A percentile compares a stretch with the other conserved stretches of the same genome.
These are phyloP conservation scores for Prochilodus magdalenae DNA, from an alignment of 2,113 vertebrate species.

Conservation along the genomic window DNA sequence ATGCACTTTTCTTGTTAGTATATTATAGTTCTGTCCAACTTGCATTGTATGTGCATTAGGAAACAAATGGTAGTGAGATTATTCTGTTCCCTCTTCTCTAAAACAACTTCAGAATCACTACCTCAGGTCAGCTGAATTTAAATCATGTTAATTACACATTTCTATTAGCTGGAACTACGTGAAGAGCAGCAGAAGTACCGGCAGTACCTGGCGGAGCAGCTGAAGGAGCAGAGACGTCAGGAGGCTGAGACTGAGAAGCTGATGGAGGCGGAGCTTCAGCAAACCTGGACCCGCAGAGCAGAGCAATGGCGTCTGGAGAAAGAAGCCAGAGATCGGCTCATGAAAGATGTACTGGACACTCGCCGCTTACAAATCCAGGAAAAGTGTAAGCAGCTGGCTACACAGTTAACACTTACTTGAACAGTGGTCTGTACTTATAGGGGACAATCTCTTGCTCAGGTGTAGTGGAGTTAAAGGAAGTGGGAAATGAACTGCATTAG, in stretches of 20 bases:
- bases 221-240: slow-evolving; percentile 72
- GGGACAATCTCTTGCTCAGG: background rate
- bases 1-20: no score
- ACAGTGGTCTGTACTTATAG: background rate
- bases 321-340: slow-evolving; percentile 77
- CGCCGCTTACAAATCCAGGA: slow-evolving; percentile 82
- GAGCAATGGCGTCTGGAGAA: slow-evolving; percentile 68
- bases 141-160: background rate
- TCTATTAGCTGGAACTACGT: slow-evolving; percentile 72
- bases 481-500: no score
- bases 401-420: background rate
- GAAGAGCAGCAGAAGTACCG: slow-evolving; percentile 81
- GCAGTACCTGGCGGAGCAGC: slow-evolving; percentile 77
- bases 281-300: slow-evolving; percentile 69
- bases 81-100: no score
- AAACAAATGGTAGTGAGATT: no score
- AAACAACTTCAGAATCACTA: no score
- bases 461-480: background rate
- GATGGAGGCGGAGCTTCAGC: slow-evolving; percentile 74
- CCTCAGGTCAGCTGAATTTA: no score
- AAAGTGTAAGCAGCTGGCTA: slow-evolving; percentile 78
- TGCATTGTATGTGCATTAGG: no score
- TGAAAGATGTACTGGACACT: slow-evolving; percentile 81
- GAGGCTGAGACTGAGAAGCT: slow-evolving; percentile 78
- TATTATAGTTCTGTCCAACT: no score